These are phyloP conservation scores for Merops nubicus DNA, from an alignment of 2,113 vertebrate species.

Conservation along the genomic window DNA sequence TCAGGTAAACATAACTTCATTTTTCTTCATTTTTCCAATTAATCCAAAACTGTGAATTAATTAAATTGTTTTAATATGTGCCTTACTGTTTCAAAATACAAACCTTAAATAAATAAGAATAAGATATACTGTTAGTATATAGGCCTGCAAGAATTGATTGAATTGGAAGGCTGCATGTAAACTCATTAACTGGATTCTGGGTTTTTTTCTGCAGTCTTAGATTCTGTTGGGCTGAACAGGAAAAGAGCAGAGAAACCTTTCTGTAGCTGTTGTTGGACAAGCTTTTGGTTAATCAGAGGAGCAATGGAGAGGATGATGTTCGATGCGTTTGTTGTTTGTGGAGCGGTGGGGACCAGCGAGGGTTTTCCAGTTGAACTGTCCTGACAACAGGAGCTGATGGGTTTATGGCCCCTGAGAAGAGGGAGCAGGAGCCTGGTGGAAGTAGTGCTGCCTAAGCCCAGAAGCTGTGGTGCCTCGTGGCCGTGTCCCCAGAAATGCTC, in stretches of 20 bases:
- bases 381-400: background rate
- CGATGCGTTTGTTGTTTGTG: fast-evolving
- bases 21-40: too few species aligned
- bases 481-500: background rate
- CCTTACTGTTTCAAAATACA: background rate
- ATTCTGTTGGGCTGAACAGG: background rate
- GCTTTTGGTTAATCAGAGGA: background rate
- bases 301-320: background rate
- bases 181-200: background rate
- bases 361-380: background rate
- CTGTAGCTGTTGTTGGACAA: background rate
- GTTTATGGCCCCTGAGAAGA: background rate
- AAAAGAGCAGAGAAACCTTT: background rate
- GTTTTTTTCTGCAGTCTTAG: background rate
- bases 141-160: background rate
- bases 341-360: background rate
- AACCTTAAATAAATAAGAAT: background rate
- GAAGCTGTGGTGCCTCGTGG: background rate
- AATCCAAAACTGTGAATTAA: too few species aligned
- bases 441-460: too few species aligned
- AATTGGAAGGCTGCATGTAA: background rate
- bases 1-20: background rate
- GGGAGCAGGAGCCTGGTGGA: background rate
- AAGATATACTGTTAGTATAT: background rate
- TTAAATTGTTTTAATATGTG: background rate